Percentiles rank a stretch among this genome's conserved stretches.
Evolutionary conservation across 2,113 vertebrate species (phyloP).

Genomic region (Upupa epops): DNA sequence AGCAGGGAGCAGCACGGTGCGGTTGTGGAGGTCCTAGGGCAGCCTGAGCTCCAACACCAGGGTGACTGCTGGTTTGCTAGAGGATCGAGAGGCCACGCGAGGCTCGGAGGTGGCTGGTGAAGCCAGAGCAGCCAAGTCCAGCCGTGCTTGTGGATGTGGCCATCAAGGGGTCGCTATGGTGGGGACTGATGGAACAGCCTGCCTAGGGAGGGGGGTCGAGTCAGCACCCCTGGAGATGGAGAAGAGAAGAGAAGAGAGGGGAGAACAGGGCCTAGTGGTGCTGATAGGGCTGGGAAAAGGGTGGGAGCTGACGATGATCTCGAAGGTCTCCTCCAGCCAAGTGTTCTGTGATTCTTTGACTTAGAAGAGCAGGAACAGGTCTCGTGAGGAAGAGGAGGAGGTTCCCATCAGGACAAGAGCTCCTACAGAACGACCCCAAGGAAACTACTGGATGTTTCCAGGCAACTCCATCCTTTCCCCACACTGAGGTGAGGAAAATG

Average conservation of each 20-base stretch:
- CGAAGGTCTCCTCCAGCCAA: too few relatives aligned
- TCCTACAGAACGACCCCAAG: rapidly evolving
- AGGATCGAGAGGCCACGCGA: neutral
- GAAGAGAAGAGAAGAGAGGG: too few relatives aligned
- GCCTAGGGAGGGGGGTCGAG: too few relatives aligned
- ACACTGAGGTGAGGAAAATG: rapidly evolving
- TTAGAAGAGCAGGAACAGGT: neutral
- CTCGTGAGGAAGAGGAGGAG: neutral
- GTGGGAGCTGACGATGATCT: too few relatives aligned
- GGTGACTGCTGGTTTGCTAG: neutral
- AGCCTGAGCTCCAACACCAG: neutral
- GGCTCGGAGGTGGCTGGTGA: neutral
- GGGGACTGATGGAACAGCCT: too few relatives aligned
- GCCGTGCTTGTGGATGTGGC: neutral
- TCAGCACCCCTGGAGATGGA: too few relatives aligned
- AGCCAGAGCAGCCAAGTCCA: neutral
- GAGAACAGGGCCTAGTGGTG: too few relatives aligned
- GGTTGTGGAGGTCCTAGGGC: neutral
- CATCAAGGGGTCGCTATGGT: neutral
- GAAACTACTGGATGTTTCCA: neutral
- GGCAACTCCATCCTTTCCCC: neutral
- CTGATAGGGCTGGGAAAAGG: too few relatives aligned
- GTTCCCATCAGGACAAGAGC: neutral
- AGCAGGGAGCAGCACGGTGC: neutral
- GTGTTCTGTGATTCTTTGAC: too few relatives aligned